Conservation (phyloP, 92 coral and sea anemone genomes). For the Paramuricea clavata region DNA sequence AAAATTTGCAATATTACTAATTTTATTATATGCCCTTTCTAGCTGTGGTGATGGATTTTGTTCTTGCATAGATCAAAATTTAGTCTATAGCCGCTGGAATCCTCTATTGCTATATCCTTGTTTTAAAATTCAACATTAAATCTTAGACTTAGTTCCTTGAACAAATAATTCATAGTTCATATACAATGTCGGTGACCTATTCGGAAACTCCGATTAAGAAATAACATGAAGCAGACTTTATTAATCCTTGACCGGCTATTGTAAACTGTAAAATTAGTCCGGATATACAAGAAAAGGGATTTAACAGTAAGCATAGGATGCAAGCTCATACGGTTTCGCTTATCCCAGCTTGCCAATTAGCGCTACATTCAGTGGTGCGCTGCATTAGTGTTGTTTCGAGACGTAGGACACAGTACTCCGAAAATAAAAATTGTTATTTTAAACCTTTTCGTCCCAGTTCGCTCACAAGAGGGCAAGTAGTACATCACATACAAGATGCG, state of each 20-base stretch:
- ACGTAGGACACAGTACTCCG: neutral
- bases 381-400: neutral
- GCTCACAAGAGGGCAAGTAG: neutral
- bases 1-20: too few relatives aligned
- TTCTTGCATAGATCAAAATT: too few relatives aligned
- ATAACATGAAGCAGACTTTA: neutral
- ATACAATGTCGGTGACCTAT: too few relatives aligned
- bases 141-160: too few relatives aligned
- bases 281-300: constrained; percentile 23
- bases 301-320: constrained; percentile 21
- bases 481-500: neutral
- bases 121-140: too few relatives aligned
- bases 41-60: too few relatives aligned
- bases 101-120: too few relatives aligned
- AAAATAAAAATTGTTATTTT: constrained; percentile 18
- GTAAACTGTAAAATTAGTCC: neutral
- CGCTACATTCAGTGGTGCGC: neutral
- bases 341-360: constrained; percentile 26
- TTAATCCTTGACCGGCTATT: neutral
- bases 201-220: too few relatives aligned
- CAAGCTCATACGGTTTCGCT: neutral
- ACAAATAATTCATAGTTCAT: too few relatives aligned
- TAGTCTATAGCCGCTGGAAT: too few relatives aligned
- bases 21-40: too few relatives aligned
- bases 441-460: neutral